Percentiles rank a stretch among this genome's conserved stretches.
These are phyloP conservation scores for Sycophila texana DNA, from an alignment of 2,888 invertebrate species.

Conservation along the genomic window DNA sequence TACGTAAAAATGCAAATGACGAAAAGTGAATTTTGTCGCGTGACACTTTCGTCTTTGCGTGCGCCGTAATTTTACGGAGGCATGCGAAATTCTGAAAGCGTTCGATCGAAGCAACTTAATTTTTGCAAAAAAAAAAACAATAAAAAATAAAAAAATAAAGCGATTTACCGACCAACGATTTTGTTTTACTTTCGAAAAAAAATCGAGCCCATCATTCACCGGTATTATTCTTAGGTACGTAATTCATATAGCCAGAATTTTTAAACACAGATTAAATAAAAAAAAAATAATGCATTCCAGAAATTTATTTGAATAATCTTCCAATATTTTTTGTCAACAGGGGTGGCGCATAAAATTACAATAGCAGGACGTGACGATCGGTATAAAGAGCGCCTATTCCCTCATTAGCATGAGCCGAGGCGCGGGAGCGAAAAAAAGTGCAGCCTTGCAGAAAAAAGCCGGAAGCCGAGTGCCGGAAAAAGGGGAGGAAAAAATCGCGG, in stretches of 20 bases:
- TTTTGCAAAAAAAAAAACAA: background rate
- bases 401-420: slow-evolving; percentile 10
- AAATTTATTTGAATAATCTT: too few relatives aligned
- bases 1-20: slow-evolving; percentile 22
- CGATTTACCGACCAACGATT: too few relatives aligned
- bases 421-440: slow-evolving; percentile 4
- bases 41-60: background rate
- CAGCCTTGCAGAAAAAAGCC: slow-evolving; percentile 35
- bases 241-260: too few relatives aligned
- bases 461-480: slow-evolving; percentile 28
- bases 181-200: too few relatives aligned
- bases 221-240: too few relatives aligned
- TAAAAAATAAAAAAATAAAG: background rate
- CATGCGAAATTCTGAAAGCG: too few relatives aligned
- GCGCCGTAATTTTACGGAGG: too few relatives aligned
- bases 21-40: background rate
- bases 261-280: too few relatives aligned
- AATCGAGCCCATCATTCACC: too few relatives aligned
- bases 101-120: too few relatives aligned
- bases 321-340: background rate
- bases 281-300: too few relatives aligned
- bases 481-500: background rate
- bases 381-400: background rate
- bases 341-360: background rate
- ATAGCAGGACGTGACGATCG: background rate